Conservation (phyloP, 2,888 invertebrate species). For the Lochmaea crataegi region DNA sequence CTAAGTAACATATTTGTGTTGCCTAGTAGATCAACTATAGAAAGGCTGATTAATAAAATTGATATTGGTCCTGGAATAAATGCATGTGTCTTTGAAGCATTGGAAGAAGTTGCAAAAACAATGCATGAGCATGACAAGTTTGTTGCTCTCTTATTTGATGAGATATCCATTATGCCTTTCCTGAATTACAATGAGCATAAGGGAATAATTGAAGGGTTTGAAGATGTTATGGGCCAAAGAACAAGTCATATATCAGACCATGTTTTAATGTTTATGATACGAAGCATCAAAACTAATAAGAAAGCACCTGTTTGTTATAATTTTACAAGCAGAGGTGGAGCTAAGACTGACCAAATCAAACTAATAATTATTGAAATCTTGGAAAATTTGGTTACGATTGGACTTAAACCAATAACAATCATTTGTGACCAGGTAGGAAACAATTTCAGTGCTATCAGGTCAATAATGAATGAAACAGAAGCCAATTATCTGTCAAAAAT, state of each 20-base stretch:
- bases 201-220: constrained; percentile 34
- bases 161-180: constrained; percentile 21
- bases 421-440: constrained; percentile 36
- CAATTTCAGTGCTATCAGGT: constrained; percentile 26
- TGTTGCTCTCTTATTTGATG: constrained; percentile 34
- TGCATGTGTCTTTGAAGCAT: no score
- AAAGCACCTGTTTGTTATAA: constrained; percentile 32
- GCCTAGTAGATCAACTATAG: no score
- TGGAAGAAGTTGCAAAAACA: no score
- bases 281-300: constrained; percentile 31
- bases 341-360: constrained; percentile 32
- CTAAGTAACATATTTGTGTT: background rate
- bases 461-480: constrained; percentile 30
- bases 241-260: constrained; percentile 32
- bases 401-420: constrained; percentile 35
- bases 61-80: no score
- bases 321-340: constrained; percentile 33
- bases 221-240: constrained; percentile 29
- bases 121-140: constrained; percentile 22
- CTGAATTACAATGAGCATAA: constrained; percentile 29
- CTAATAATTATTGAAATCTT: constrained; percentile 26
- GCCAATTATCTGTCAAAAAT: constrained; percentile 18
- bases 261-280: constrained; percentile 40
- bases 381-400: constrained; percentile 31
- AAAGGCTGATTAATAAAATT: no score